Percentiles rank a stretch among this genome's conserved stretches.
Evolutionary conservation across 2,888 invertebrate genomes (phyloP).

Genomic region (Athalia rosae): DNA sequence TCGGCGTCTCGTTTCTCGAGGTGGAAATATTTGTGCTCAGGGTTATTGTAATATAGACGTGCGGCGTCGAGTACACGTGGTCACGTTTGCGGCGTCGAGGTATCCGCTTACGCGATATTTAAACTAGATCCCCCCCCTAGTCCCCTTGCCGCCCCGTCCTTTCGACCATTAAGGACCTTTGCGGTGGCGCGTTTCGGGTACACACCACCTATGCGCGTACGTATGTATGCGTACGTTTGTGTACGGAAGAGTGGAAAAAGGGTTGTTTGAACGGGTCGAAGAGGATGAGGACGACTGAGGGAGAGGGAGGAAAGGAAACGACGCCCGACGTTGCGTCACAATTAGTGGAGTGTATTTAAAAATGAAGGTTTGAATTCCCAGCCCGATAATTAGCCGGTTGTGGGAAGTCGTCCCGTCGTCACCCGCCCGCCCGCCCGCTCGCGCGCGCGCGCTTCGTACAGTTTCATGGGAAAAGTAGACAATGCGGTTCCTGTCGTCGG

Average conservation of each 20-base stretch:
- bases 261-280: conserved; percentile 36
- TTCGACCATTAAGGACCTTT: conserved; percentile 35
- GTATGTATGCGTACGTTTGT: too few species aligned
- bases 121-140: conserved; percentile 30
- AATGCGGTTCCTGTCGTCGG: conserved; percentile 54
- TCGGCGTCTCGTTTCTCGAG: too few species aligned
- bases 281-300: conserved; percentile 4
- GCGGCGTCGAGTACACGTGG: not conserved
- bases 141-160: too few species aligned
- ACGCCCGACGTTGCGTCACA: conserved; percentile 54
- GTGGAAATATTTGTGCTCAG: too few species aligned
- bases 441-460: too few species aligned
- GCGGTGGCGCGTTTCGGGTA: not conserved
- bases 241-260: conserved; percentile 21
- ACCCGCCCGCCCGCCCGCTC: too few species aligned
- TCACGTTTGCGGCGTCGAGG: not conserved
- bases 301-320: not conserved
- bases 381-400: conserved; percentile 55
- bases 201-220: too few species aligned
- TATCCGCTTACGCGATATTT: conserved; percentile 44
- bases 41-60: too few species aligned
- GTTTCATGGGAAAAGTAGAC: conserved; percentile 64
- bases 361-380: conserved; percentile 47
- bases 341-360: conserved; percentile 56
- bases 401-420: conserved; percentile 46